Evolutionary conservation across 1,140 invertebrate genomes (phyloP).

Genomic region (Atta texana): DNA sequence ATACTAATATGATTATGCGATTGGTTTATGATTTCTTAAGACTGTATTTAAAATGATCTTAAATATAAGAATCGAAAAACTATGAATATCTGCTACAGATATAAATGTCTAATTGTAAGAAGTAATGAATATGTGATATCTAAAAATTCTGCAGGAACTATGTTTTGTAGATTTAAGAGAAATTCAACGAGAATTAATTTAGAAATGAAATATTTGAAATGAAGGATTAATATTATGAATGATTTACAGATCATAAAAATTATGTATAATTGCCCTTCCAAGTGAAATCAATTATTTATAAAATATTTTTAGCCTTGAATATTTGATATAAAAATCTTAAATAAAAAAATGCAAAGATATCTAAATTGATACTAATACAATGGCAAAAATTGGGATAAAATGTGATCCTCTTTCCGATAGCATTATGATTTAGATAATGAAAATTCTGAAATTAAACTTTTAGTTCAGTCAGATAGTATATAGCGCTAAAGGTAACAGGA

Average conservation of each 20-base stretch:
- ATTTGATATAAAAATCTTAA: neutral
- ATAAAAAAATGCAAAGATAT: neutral
- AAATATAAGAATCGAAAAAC: no score
- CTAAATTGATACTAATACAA: neutral
- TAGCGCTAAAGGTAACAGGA: neutral
- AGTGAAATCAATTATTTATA: neutral
- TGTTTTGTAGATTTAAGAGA: neutral
- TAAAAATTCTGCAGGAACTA: neutral
- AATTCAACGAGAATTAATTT: neutral
- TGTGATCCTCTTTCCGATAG: neutral
- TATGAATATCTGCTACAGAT: neutral
- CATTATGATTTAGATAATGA: neutral
- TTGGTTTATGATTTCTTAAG: no score
- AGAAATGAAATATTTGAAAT: neutral
- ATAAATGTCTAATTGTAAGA: neutral
- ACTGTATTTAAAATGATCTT: no score
- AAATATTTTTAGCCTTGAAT: neutral
- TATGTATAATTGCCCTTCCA: neutral
- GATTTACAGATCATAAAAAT: neutral
- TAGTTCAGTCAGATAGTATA: neutral
- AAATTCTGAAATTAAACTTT: conserved; percentile 19
- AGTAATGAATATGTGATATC: neutral
- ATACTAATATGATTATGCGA: no score
- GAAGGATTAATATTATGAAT: neutral
- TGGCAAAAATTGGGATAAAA: neutral